phyloP scores from a whole-genome alignment of 2,797 vertebrate species.

The Brotula barbata region DNA sequence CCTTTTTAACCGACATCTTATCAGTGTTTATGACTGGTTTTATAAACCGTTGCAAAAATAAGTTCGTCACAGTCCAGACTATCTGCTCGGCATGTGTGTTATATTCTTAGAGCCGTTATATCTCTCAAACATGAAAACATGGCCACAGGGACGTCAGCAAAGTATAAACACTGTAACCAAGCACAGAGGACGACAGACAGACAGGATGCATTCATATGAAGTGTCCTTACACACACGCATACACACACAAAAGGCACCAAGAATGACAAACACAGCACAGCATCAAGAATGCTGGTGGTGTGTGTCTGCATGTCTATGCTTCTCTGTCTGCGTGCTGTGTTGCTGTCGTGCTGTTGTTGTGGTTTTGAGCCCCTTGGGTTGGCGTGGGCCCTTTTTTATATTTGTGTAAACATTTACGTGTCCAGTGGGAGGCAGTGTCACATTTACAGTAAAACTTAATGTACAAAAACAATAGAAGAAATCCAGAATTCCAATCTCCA shows the following conservation, averaged over 20 bases:
- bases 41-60: slow-evolving; percentile 68
- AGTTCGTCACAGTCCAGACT: slow-evolving; percentile 37
- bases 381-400: too few relatives aligned
- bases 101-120: slow-evolving; percentile 49
- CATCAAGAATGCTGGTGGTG: not conserved
- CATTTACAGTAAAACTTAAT: too few relatives aligned
- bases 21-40: slow-evolving; percentile 73
- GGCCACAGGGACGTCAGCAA: slow-evolving; percentile 28
- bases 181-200: slow-evolving; percentile 34
- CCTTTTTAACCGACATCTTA: slow-evolving; percentile 61
- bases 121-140: slow-evolving; percentile 58
- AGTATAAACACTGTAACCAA: slow-evolving; percentile 28
- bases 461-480: too few relatives aligned
- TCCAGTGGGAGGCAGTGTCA: too few relatives aligned
- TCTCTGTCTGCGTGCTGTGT: too few relatives aligned
- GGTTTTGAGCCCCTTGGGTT: too few relatives aligned
- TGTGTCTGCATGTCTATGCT: slow-evolving; percentile 49
- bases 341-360: too few relatives aligned
- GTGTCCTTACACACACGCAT: slow-evolving; percentile 1
- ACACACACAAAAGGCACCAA: slow-evolving; percentile 2
- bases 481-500: too few relatives aligned
- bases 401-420: too few relatives aligned
- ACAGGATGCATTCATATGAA: not conserved
- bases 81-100: slow-evolving; percentile 44
- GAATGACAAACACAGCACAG: slow-evolving; percentile 39